Conservation (phyloP, 2,888 invertebrate genomes). For the Sinopyrophorus schimmeli region DNA sequence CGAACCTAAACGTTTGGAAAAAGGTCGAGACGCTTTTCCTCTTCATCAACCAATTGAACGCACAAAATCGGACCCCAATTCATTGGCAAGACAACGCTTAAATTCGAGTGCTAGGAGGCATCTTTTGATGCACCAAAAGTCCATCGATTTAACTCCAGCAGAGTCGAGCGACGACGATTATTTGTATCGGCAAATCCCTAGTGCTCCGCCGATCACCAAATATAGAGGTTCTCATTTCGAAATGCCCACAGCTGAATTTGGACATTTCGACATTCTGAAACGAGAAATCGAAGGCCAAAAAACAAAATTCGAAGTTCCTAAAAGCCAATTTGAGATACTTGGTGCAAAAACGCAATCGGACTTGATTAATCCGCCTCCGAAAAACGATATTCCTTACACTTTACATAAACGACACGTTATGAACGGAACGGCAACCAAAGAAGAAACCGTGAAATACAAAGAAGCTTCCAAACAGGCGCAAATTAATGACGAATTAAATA, state of each 20-base stretch:
- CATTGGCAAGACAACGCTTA: conserved; percentile 71
- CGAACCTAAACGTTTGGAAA: conserved; percentile 65
- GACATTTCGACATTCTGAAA: conserved; percentile 67
- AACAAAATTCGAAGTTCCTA: conserved; percentile 71
- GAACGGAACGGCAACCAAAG: conserved; percentile 75
- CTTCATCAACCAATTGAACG: conserved; percentile 78
- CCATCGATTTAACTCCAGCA: conserved; percentile 81
- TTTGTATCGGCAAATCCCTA: conserved; percentile 72
- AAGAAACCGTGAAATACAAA: conserved; percentile 41
- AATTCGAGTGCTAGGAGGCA: conserved; percentile 76
- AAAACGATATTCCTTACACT: conserved; percentile 82
- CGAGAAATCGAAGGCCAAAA: conserved; percentile 58
- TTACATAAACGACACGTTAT: conserved; percentile 82
- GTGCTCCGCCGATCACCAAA: conserved; percentile 74
- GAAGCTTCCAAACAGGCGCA: conserved; percentile 29
- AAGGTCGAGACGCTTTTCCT: conserved; percentile 46
- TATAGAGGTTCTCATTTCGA: conserved; percentile 56
- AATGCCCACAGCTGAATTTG: conserved; percentile 57
- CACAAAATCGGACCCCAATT: conserved; percentile 86
- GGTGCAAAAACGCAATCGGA: conserved; percentile 56
- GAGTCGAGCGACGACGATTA: conserved; percentile 85
- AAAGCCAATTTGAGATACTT: conserved; percentile 70
- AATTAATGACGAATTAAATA: conserved; percentile 40
- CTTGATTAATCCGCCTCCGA: conserved; percentile 55
- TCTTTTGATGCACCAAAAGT: conserved; percentile 82